Base-by-base conservation (phyloP, 2,797 vertebrate species). In the Halcyon chelicuti region DNA sequence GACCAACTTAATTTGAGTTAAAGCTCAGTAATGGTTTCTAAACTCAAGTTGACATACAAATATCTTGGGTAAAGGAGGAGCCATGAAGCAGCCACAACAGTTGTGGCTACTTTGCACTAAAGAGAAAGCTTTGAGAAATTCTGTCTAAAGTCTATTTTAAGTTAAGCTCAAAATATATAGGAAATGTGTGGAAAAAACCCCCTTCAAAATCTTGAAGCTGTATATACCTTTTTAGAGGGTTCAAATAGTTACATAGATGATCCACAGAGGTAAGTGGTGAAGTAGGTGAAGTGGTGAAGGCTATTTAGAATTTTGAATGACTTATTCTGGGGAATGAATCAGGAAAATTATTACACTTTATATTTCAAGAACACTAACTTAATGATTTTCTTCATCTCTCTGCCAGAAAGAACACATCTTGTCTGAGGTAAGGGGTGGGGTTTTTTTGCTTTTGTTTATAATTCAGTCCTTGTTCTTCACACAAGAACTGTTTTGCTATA, bases 391-490 rank as follows among this genome's bases (percentile, higher is more conserved):
- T 66, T 67, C 3, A 5, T 57, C 21, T 63, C 7, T 86, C 20
- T 62, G 29, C 25, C 10, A 62, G 57, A 63, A 77, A 83, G 28
- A 79, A 19, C 25, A 44, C 14, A 60, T 60, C 7, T 52, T 22
- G 7, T 75, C 14, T 73, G 67, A 76, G 37, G 15, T 55, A 82
- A 66, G 46, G 22, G 12, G 13, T 13, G 23, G 21, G 12, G 28
- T 15, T 26, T 21, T 67, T 51, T 21, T 9, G 10, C 25, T 11
- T 90, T 51, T 94, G 19, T 70, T 86, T 84, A 65, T 88, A 91
- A 83, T 93, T 97, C 90, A 42, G 26, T 93, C 23, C 51, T 92
- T 92, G 73, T 52, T 92, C 10, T 87, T 95, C 57, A 88, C 66
- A 94, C 60, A 80, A 91, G 71, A 94, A 46, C 78, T 91, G 29